Conservation (phyloP, 2,797 vertebrate genomes). For the Trichosurus vulpecula region DNA sequence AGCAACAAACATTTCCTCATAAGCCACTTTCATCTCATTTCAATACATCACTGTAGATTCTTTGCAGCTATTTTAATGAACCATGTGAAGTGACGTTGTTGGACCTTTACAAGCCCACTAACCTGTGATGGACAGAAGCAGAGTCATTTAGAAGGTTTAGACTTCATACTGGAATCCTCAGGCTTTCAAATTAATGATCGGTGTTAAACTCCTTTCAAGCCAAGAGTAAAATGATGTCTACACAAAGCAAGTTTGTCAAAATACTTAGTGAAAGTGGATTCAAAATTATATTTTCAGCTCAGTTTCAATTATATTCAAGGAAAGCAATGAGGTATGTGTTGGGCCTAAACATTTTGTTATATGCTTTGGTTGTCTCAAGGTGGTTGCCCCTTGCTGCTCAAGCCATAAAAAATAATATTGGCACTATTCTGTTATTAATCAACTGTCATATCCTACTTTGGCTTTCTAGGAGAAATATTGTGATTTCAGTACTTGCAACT, state of each 20-base stretch:
- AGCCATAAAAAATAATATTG: neutral
- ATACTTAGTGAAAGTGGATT: neutral
- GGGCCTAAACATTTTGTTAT: neutral
- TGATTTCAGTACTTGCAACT: neutral
- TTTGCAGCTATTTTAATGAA: constrained; percentile 37
- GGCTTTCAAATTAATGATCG: constrained; percentile 19
- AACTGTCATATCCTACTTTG: neutral
- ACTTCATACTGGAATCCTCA: constrained; percentile 24
- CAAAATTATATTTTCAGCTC: neutral
- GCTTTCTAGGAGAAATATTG: neutral
- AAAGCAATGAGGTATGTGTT: neutral
- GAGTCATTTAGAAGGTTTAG: constrained; percentile 1
- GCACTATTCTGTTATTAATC: neutral
- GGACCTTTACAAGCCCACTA: neutral
- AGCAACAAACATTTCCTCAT: constrained; percentile 22
- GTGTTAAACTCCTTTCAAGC: neutral
- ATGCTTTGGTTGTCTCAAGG: neutral
- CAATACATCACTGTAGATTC: constrained; percentile 32
- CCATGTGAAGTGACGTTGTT: neutral
- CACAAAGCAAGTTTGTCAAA: neutral
- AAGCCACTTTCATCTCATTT: constrained; percentile 35
- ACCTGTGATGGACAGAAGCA: constrained; percentile 3
- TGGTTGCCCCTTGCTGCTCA: neutral
- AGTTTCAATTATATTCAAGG: neutral
- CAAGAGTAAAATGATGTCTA: constrained; percentile 37